phyloP scores from a whole-genome alignment of 64 coral and sea anemone species.

The Acropora yongei region DNA sequence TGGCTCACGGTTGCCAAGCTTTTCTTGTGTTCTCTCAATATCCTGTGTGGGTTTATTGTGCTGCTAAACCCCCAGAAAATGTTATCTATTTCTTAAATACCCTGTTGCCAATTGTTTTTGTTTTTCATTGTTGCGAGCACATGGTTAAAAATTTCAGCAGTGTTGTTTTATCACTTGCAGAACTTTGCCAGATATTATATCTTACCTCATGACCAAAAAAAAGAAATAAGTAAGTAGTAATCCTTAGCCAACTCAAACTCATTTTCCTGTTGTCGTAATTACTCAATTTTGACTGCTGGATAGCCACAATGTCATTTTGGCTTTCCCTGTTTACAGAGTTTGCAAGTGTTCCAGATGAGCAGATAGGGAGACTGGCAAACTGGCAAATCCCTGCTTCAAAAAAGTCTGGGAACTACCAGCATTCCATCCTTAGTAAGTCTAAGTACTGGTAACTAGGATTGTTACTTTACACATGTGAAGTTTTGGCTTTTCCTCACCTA shows the following conservation, averaged over 20 bases:
- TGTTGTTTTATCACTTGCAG: background rate
- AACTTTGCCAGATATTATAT: slow-evolving; percentile 54
- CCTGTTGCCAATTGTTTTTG: too few species aligned
- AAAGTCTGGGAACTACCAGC: slow-evolving; percentile 61
- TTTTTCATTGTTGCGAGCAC: too few species aligned
- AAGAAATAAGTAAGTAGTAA: slow-evolving; percentile 67
- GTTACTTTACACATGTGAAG: too few species aligned
- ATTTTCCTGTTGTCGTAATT: background rate
- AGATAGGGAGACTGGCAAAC: slow-evolving; percentile 83
- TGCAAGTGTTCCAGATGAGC: slow-evolving; percentile 40
- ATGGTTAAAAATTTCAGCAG: background rate
- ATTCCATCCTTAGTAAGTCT: slow-evolving; percentile 81
- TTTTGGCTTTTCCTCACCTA: too few species aligned
- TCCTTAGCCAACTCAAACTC: background rate
- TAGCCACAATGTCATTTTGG: background rate
- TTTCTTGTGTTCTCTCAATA: too few species aligned
- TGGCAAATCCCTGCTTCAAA: slow-evolving; percentile 72
- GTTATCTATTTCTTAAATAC: too few species aligned
- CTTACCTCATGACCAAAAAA: background rate
- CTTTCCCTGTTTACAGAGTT: slow-evolving; percentile 18
- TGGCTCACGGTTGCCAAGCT: too few species aligned
- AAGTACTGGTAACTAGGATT: too few species aligned
- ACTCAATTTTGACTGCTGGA: too few species aligned
- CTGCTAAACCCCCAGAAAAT: too few species aligned
- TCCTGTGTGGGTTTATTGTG: too few species aligned